phyloP scores from a whole-genome alignment of 1,140 invertebrate genomes.

The Camponotus pennsylvanicus region DNA sequence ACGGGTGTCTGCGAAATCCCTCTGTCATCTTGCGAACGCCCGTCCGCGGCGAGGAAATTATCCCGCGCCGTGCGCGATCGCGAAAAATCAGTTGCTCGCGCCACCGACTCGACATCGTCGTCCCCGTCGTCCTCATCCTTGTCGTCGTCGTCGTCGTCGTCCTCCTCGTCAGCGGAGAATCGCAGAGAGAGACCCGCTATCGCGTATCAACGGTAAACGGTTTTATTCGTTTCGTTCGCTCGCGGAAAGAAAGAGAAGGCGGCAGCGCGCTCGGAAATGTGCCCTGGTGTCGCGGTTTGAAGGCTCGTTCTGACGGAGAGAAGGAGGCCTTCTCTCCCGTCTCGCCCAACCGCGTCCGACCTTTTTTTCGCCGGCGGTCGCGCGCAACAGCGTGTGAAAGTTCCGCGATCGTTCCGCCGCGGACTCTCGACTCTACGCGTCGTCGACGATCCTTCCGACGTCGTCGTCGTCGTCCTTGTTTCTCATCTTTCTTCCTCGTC shows the following conservation, averaged over 20 bases:
- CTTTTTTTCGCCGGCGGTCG: slow-evolving; percentile 70
- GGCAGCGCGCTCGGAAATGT: slow-evolving; percentile 73
- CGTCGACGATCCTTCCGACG: slow-evolving; percentile 9
- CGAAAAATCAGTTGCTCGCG: slow-evolving; percentile 15
- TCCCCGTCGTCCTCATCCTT: background rate
- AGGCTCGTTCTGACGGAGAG: slow-evolving; percentile 65
- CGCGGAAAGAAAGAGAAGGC: slow-evolving; percentile 44
- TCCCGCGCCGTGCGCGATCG: slow-evolving; percentile 43
- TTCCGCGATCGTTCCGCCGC: slow-evolving; percentile 49
- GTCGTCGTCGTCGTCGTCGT: background rate
- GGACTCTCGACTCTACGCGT: slow-evolving; percentile 18
- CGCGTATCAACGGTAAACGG: slow-evolving; percentile 33
- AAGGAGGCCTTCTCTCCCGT: slow-evolving; percentile 57
- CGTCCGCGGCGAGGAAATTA: slow-evolving; percentile 59
- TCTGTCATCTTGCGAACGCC: slow-evolving; percentile 75
- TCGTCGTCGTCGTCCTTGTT: background rate
- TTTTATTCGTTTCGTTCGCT: slow-evolving; percentile 10
- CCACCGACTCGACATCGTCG: background rate
- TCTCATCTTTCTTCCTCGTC: background rate
- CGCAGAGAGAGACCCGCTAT: slow-evolving; percentile 28
- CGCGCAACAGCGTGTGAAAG: slow-evolving; percentile 73
- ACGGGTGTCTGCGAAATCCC: slow-evolving; percentile 71
- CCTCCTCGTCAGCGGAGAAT: background rate
- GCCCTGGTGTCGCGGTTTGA: slow-evolving; percentile 70
- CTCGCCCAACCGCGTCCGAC: slow-evolving; percentile 39